phyloP scores from a whole-genome alignment of 2,797 vertebrate genomes.

The Strix occidentalis region DNA sequence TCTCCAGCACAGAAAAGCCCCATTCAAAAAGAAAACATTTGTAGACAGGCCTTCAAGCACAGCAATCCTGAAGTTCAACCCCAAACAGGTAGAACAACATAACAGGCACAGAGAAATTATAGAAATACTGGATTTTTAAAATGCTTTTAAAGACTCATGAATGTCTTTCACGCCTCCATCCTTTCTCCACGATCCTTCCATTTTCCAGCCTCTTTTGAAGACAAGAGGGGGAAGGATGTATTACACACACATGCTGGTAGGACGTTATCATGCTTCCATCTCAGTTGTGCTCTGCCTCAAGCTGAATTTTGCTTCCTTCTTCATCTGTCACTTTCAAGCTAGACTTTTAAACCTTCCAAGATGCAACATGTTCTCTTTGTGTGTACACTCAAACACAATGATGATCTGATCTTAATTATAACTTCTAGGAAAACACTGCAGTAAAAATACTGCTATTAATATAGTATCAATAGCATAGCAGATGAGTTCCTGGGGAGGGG shows the following conservation, averaged over 20 bases:
- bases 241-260: not conserved
- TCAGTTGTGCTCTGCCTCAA: not conserved
- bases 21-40: not conserved
- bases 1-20: not conserved
- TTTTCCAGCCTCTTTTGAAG: not conserved
- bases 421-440: not conserved
- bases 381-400: not conserved
- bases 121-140: not conserved
- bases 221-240: not conserved
- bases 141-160: not conserved
- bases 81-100: not conserved
- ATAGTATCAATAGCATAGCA: not conserved
- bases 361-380: not conserved
- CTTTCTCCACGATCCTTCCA: not conserved
- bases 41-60: not conserved
- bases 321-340: not conserved
- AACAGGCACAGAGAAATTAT: not conserved
- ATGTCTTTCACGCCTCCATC: not conserved
- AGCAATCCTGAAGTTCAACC: not conserved
- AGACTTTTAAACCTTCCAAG: not conserved
- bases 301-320: not conserved
- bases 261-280: not conserved
- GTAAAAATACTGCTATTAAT: not conserved
- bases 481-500: not conserved
- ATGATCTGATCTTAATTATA: conserved; percentile 18